Conservation (phyloP, 2,113 vertebrate species). For the Zeus faber region DNA sequence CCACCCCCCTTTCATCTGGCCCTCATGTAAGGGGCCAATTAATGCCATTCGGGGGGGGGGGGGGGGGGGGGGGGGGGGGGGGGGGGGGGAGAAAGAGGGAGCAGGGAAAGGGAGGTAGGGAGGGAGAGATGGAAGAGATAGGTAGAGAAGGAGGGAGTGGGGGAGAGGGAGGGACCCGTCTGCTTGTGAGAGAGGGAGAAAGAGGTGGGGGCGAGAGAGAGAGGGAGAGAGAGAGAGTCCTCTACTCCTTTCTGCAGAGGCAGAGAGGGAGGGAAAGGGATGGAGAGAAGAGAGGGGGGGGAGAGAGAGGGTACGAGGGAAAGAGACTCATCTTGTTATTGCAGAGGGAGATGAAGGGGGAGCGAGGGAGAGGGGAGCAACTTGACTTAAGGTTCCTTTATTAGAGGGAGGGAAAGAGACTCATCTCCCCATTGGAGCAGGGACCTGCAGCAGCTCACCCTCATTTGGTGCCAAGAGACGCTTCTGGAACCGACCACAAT, state of each 20-base stretch:
- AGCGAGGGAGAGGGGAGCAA: too few relatives aligned
- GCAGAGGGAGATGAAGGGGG: neutral
- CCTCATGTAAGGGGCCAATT: slow-evolving; percentile 67
- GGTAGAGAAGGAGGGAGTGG: neutral
- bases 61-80: neutral
- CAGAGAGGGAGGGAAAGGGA: neutral
- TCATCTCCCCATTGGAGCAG: too few relatives aligned
- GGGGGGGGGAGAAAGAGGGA: slow-evolving; percentile 13
- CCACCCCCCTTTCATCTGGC: slow-evolving; percentile 62
- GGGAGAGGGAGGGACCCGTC: neutral
- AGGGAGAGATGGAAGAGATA: neutral
- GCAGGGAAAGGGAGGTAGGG: too few relatives aligned
- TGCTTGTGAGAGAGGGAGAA: neutral
- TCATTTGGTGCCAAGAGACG: slow-evolving; percentile 42
- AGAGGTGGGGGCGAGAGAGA: neutral
- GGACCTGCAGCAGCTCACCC: slow-evolving; percentile 2
- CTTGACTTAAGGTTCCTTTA: too few relatives aligned
- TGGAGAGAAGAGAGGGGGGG: neutral
- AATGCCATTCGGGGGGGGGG: slow-evolving; percentile 56
- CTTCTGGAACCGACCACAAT: too few relatives aligned
- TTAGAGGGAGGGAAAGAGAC: too few relatives aligned
- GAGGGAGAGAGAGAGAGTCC: too few relatives aligned
- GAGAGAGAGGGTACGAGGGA: neutral
- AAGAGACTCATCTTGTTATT: too few relatives aligned
- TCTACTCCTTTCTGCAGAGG: too few relatives aligned